Evolutionary conservation across 92 coral and sea anemone genomes (phyloP).

Genomic region (Zoanthus sansibaricus): DNA sequence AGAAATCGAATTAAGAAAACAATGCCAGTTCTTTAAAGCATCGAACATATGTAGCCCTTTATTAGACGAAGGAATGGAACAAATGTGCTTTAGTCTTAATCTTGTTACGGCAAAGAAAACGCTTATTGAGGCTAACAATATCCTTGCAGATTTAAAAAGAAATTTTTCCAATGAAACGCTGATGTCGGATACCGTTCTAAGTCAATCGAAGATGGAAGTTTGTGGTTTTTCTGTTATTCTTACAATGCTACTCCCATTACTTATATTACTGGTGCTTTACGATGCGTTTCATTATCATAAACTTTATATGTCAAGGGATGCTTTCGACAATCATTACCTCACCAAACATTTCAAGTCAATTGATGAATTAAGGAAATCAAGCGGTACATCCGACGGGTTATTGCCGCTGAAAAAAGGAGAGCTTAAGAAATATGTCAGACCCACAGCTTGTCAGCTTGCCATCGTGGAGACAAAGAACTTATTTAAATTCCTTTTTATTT

Average conservation of each 20-base stretch:
- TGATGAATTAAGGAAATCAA: constrained; percentile 89
- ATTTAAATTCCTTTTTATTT: constrained; percentile 70
- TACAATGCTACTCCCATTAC: constrained; percentile 80
- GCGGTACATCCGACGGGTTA: constrained; percentile 85
- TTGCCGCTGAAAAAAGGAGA: constrained; percentile 94
- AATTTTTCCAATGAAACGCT: not conserved
- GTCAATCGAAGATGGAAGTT: constrained; percentile 48
- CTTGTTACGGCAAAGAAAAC: constrained; percentile 26
- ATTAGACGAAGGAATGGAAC: constrained; percentile 33
- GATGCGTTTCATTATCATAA: constrained; percentile 95
- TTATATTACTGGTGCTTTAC: constrained; percentile 76
- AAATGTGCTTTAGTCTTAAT: constrained; percentile 51
- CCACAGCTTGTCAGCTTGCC: constrained; percentile 84
- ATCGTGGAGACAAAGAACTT: constrained; percentile 69
- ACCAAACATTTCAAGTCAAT: constrained; percentile 93
- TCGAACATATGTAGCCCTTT: constrained; percentile 51
- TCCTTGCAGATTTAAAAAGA: constrained; percentile 14
- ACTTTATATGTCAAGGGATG: constrained; percentile 77
- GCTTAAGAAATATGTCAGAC: constrained; percentile 86
- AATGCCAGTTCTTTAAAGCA: constrained; percentile 57
- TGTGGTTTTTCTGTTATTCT: constrained; percentile 61
- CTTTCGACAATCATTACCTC: constrained; percentile 90
- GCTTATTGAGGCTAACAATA: constrained; percentile 16
- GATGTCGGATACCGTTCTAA: not conserved
- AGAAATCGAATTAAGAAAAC: constrained; percentile 23